Evolutionary conservation across 2,113 vertebrate genomes (phyloP).

Genomic region (Oryzias celebensis): DNA sequence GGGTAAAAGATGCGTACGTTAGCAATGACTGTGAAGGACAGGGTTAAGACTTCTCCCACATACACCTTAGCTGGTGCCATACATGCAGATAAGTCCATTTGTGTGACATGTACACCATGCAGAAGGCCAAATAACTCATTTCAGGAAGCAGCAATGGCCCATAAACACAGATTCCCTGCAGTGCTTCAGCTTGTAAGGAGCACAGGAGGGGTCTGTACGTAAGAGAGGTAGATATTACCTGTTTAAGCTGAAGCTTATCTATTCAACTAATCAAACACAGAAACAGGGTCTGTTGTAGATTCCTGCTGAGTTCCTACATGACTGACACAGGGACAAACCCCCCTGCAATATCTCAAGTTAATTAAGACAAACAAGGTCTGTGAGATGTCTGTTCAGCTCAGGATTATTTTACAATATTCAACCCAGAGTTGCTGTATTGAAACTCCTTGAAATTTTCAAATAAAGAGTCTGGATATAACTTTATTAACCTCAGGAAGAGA

Average conservation of each 20-base stretch:
- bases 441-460: constrained; percentile 35
- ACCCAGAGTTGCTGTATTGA: constrained; percentile 48
- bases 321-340: constrained; percentile 77
- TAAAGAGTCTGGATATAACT: constrained; percentile 68
- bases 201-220: constrained; percentile 49
- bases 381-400: constrained; percentile 68
- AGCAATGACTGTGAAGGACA: constrained; percentile 61
- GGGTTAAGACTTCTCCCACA: constrained; percentile 47
- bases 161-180: constrained; percentile 48
- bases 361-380: constrained; percentile 78
- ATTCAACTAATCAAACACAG: constrained; percentile 67
- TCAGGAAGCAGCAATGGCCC: constrained; percentile 20
- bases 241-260: constrained; percentile 62
- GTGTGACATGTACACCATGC: constrained; percentile 10
- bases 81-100: constrained; percentile 15
- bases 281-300: constrained; percentile 56
- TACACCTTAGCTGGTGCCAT: constrained; percentile 12
- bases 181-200: constrained; percentile 47
- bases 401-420: constrained; percentile 79
- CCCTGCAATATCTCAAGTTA: constrained; percentile 73
- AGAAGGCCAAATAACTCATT: constrained; percentile 33
- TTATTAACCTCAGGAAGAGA: constrained; percentile 75
- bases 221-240: constrained; percentile 60
- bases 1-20: constrained; percentile 62
- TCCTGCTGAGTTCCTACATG: constrained; percentile 71